These are phyloP conservation scores for Noctua janthina DNA, from an alignment of 2,888 invertebrate species.

Conservation along the genomic window DNA sequence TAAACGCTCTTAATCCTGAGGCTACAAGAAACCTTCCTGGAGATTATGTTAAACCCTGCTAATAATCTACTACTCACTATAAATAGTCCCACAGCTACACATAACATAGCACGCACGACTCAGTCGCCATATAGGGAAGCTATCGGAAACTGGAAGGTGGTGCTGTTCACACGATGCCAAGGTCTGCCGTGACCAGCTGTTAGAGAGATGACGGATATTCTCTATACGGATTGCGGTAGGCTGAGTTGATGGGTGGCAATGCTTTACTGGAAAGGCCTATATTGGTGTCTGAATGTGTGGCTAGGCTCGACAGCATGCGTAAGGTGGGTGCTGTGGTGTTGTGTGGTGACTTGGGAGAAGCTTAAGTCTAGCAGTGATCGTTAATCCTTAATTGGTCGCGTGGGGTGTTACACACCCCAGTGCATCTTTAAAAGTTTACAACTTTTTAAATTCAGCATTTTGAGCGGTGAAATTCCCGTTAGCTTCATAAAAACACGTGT, in stretches of 20 bases:
- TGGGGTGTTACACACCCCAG: no score
- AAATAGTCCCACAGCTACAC: constrained; percentile 12
- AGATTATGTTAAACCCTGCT: constrained; percentile 1
- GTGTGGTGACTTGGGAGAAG: neutral
- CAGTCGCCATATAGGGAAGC: constrained; percentile 60
- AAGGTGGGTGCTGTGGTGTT: neutral
- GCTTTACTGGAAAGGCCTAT: neutral
- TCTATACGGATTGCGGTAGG: neutral
- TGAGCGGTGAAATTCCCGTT: no score
- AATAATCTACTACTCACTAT: neutral
- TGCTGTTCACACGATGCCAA: constrained; percentile 61
- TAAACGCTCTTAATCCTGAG: neutral
- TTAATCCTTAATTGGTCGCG: no score
- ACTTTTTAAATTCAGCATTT: no score
- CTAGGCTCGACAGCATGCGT: neutral
- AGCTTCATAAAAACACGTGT: no score
- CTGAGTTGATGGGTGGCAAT: neutral
- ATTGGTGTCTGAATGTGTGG: neutral
- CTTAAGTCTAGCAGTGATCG: neutral
- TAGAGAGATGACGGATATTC: constrained; percentile 24
- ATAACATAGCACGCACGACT: constrained; percentile 38
- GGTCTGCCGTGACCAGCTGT: constrained; percentile 46
- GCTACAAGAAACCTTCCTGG: neutral
- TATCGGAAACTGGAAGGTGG: constrained; percentile 56
- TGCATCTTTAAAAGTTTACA: no score